Evolutionary conservation across 2,888 invertebrate genomes (phyloP).

Genomic region (Synanthedon vespiformis): DNA sequence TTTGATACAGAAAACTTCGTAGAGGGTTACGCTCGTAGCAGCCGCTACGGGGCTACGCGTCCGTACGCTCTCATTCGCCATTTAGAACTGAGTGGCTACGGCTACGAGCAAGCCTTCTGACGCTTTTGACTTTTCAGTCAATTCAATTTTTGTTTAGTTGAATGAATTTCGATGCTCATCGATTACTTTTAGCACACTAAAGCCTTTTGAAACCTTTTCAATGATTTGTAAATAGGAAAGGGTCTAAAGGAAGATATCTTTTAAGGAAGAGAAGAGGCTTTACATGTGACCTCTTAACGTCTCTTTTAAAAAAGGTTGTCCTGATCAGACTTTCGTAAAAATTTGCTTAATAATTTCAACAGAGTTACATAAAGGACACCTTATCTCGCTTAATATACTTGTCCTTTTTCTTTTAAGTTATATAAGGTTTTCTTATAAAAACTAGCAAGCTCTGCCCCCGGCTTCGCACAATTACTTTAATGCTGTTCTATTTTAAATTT

Average conservation of each 20-base stretch:
- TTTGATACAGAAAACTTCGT: not conserved
- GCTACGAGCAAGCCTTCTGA: not conserved
- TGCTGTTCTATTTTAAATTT: not conserved
- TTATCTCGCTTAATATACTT: too few relatives aligned
- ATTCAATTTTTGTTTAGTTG: not conserved
- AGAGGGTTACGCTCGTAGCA: conserved; percentile 1
- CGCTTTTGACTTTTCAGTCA: not conserved
- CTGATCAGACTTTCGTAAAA: too few relatives aligned
- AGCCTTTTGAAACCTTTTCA: not conserved
- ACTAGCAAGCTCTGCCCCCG: too few relatives aligned
- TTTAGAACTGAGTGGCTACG: not conserved
- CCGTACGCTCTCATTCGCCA: conserved; percentile 1
- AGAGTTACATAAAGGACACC: too few relatives aligned
- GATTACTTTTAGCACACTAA: not conserved
- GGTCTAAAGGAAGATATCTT: not conserved
- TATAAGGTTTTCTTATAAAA: too few relatives aligned
- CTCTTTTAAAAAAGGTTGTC: too few relatives aligned
- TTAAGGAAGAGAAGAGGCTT: not conserved
- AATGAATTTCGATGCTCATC: not conserved
- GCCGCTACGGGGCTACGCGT: conserved; percentile 12
- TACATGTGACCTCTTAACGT: not conserved
- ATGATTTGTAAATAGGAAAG: not conserved
- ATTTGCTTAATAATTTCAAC: too few relatives aligned
- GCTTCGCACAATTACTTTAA: too few relatives aligned
- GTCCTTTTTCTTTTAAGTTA: too few relatives aligned